phyloP scores from a whole-genome alignment of 35 echinoderm and acorn worm genomes.

The Apostichopus parvimensis region DNA sequence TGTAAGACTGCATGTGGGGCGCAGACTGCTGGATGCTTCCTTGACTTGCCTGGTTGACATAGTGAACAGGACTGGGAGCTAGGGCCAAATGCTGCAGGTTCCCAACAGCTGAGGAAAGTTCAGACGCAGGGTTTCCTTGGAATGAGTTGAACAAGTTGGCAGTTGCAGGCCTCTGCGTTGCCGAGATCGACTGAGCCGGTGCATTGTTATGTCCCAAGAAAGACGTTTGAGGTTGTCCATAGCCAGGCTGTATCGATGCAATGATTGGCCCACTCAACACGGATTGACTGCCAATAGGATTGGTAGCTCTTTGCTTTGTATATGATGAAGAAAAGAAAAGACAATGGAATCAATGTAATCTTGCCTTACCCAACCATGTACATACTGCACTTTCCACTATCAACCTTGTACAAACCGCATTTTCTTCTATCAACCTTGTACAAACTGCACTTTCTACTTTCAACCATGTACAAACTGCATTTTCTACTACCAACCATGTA shows the following conservation, averaged over 20 bases:
- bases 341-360: no score
- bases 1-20: conserved; percentile 57
- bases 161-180: conserved; percentile 15
- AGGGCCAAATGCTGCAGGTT: conserved; percentile 38
- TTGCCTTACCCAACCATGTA: no score
- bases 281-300: conserved; percentile 68
- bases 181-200: conserved; percentile 39
- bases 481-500: no score
- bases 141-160: conserved; percentile 61
- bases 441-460: no score
- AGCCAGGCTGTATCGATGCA: conserved; percentile 53
- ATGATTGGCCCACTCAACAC: conserved; percentile 56
- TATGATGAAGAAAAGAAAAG: background rate
- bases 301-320: conserved; percentile 66
- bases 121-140: conserved; percentile 51
- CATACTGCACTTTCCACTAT: no score
- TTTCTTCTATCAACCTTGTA: no score
- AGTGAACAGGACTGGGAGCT: conserved; percentile 41
- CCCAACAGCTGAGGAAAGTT: conserved; percentile 44
- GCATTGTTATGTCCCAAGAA: conserved; percentile 70
- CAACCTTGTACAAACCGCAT: no score
- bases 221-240: conserved; percentile 63
- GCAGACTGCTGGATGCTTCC: conserved; percentile 51
- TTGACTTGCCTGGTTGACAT: background rate
- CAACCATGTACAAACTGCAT: no score